phyloP scores from a whole-genome alignment of 2,797 vertebrate species.

The Silurus aristotelis region DNA sequence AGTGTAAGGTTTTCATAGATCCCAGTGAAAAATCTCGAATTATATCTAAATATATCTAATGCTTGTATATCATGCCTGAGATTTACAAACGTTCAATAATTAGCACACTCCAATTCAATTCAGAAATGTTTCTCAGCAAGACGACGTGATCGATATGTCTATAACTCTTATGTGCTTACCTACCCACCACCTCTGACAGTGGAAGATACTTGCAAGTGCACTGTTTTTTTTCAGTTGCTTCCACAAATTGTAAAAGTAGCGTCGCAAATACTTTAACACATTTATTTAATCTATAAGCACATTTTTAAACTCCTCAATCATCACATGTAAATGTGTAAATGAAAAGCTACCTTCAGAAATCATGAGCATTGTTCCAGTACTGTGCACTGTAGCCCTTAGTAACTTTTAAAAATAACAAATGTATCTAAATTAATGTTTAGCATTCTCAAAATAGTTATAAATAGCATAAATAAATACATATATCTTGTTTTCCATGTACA shows the following conservation, averaged over 20 bases:
- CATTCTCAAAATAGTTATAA: background rate
- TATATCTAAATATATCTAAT: background rate
- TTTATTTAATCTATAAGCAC: background rate
- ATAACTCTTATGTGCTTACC: background rate
- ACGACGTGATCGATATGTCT: background rate
- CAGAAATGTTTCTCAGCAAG: slow-evolving; percentile 11
- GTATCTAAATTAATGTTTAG: background rate
- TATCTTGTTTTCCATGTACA: background rate
- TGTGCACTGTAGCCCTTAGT: background rate
- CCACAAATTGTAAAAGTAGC: background rate
- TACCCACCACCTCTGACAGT: background rate
- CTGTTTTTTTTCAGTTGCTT: background rate
- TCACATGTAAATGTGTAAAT: background rate
- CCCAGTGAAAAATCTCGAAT: background rate
- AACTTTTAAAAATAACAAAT: background rate
- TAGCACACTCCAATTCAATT: background rate
- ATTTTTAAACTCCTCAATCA: background rate
- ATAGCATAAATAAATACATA: background rate
- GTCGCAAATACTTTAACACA: background rate
- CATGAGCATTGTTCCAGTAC: background rate
- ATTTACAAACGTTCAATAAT: background rate
- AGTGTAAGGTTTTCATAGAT: background rate
- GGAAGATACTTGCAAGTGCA: background rate
- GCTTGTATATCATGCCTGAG: background rate
- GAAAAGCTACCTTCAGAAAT: background rate